A percentile compares a stretch with the other conserved stretches of the same genome.
Evolutionary conservation across 1,140 invertebrate genomes (phyloP).

Genomic region (Pogonomyrmex californicus): DNA sequence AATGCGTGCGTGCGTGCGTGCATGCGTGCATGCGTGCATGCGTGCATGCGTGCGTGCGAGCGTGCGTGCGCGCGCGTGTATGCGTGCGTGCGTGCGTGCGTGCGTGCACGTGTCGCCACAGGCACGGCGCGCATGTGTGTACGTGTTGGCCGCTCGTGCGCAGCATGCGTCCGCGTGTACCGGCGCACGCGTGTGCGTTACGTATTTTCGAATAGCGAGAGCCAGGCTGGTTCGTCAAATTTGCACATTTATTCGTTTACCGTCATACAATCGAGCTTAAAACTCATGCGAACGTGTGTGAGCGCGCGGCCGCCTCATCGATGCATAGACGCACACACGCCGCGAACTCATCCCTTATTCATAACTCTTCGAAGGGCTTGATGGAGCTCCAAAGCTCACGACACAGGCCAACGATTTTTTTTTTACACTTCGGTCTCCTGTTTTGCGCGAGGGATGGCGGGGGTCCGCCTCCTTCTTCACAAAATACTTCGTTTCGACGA

Average conservation of each 20-base stretch:
- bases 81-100: neutral
- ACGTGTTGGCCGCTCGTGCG: conserved; percentile 45
- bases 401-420: conserved; percentile 58
- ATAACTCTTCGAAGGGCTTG: conserved; percentile 78
- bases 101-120: conserved; percentile 38
- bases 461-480: conserved; percentile 42
- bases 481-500: conserved; percentile 72
- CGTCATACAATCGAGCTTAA: conserved; percentile 78
- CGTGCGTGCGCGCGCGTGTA: neutral
- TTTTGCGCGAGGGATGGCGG: conserved; percentile 45
- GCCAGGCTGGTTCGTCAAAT: conserved; percentile 79
- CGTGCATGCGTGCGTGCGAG: conserved; percentile 22
- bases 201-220: conserved; percentile 72
- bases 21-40: conserved; percentile 17
- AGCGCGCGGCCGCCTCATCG: conserved; percentile 66
- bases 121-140: conserved; percentile 23
- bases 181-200: conserved; percentile 59
- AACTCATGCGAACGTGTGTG: conserved; percentile 71
- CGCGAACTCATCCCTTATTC: conserved; percentile 80
- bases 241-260: conserved; percentile 84
- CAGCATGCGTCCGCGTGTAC: conserved; percentile 59
- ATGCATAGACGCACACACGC: conserved; percentile 67
- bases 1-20: conserved; percentile 38
- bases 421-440: conserved; percentile 55
- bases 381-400: conserved; percentile 73